phyloP scores from a whole-genome alignment of 2,888 invertebrate genomes.

The Serrognathus titanus region DNA sequence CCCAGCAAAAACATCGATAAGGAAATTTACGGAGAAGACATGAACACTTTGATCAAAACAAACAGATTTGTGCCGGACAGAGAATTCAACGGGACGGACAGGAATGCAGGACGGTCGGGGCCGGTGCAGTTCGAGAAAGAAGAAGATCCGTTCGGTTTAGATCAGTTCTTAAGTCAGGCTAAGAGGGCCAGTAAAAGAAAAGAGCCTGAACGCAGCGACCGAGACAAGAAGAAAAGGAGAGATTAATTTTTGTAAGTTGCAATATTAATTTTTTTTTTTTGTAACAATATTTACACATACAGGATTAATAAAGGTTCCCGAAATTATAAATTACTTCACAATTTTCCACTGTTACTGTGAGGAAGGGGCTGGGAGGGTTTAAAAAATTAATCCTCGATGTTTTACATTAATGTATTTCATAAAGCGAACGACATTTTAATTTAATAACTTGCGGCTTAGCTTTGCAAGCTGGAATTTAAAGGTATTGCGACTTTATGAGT shows the following conservation, averaged over 20 bases:
- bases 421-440: too few species aligned
- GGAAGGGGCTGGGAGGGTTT: too few species aligned
- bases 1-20: constrained; percentile 84
- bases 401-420: too few species aligned
- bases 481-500: not conserved
- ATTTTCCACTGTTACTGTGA: too few species aligned
- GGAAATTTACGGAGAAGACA: constrained; percentile 86
- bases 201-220: constrained; percentile 52
- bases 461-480: too few species aligned
- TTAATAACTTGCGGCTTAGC: too few species aligned
- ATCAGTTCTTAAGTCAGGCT: constrained; percentile 96
- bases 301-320: too few species aligned
- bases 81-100: constrained; percentile 90
- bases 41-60: constrained; percentile 84
- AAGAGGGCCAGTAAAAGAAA: constrained; percentile 74
- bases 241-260: constrained; percentile 36
- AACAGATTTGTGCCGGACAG: constrained; percentile 96
- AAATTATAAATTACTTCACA: too few species aligned
- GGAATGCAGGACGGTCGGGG: constrained; percentile 70
- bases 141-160: constrained; percentile 95
- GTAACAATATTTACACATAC: too few species aligned
- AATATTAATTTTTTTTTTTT: too few species aligned
- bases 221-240: constrained; percentile 47
- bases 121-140: constrained; percentile 95
- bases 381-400: too few species aligned